Percentiles rank a stretch among this genome's conserved stretches.
phyloP scores from a whole-genome alignment of 2,888 invertebrate species.

The Cordilura impudica region DNA sequence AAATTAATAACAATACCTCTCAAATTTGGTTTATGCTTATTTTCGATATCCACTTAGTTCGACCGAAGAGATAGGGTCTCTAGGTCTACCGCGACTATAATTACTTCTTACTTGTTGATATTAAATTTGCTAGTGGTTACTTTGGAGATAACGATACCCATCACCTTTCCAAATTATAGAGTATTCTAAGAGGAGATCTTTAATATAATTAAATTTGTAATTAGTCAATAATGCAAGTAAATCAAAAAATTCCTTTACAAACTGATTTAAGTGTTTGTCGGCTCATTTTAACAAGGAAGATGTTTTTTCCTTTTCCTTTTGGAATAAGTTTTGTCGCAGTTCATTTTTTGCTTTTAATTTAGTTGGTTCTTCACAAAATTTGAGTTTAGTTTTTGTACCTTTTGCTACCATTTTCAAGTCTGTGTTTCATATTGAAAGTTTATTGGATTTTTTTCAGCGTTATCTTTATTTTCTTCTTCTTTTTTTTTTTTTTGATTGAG shows the following conservation, averaged over 20 bases:
- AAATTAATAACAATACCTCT: too few species aligned
- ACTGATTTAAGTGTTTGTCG: slow-evolving; percentile 5
- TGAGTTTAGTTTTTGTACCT: slow-evolving; percentile 28
- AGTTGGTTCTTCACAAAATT: slow-evolving; percentile 15
- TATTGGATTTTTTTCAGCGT: neutral
- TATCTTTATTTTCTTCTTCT: neutral
- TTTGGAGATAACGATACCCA: too few species aligned
- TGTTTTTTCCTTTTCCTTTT: neutral
- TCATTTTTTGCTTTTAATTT: slow-evolving; percentile 38
- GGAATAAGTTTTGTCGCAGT: slow-evolving; percentile 34
- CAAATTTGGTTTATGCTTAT: too few species aligned
- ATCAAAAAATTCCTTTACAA: neutral
- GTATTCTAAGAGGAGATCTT: too few species aligned
- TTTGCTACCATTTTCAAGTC: slow-evolving; percentile 7
- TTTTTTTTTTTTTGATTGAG: slow-evolving; percentile 1
- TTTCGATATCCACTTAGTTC: too few species aligned
- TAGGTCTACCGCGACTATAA: too few species aligned
- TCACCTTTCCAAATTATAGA: too few species aligned
- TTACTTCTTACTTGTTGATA: too few species aligned
- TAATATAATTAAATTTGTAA: too few species aligned
- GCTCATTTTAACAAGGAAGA: slow-evolving; percentile 37
- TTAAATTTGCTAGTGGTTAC: too few species aligned
- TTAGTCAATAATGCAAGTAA: too few species aligned
- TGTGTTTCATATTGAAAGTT: neutral
- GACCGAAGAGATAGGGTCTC: too few species aligned